Conservation (phyloP, 2,113 vertebrate genomes). For the Rhabdornis inornatus region DNA sequence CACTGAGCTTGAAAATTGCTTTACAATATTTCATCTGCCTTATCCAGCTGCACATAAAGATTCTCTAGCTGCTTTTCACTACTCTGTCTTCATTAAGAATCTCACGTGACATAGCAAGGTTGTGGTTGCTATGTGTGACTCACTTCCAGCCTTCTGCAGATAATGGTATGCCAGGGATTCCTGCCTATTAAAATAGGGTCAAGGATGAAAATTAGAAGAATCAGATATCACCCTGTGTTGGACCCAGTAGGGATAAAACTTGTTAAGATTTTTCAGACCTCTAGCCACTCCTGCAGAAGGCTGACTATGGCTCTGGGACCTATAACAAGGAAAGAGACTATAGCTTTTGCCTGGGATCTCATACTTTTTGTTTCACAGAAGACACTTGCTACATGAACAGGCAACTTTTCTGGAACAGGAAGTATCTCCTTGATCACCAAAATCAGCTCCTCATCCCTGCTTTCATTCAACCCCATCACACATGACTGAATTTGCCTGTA, state of each 20-base stretch:
- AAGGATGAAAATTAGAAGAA: neutral
- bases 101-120: neutral
- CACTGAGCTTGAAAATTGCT: neutral
- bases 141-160: conserved; percentile 13
- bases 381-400: neutral
- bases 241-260: neutral
- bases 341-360: neutral
- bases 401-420: neutral
- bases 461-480: neutral
- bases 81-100: neutral
- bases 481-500: neutral
- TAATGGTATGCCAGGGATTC: neutral
- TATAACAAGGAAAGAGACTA: neutral
- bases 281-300: neutral
- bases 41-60: conserved; percentile 4
- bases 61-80: neutral
- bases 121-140: conserved; percentile 34
- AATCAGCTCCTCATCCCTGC: neutral
- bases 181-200: neutral
- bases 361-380: neutral
- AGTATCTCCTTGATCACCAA: neutral
- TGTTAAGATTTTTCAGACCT: neutral
- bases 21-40: neutral
- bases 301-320: neutral
- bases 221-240: neutral